Percentiles rank a stretch among this genome's conserved stretches.
These are phyloP conservation scores for Scomber japonicus DNA, from an alignment of 2,113 vertebrate genomes.

Conservation along the genomic window DNA sequence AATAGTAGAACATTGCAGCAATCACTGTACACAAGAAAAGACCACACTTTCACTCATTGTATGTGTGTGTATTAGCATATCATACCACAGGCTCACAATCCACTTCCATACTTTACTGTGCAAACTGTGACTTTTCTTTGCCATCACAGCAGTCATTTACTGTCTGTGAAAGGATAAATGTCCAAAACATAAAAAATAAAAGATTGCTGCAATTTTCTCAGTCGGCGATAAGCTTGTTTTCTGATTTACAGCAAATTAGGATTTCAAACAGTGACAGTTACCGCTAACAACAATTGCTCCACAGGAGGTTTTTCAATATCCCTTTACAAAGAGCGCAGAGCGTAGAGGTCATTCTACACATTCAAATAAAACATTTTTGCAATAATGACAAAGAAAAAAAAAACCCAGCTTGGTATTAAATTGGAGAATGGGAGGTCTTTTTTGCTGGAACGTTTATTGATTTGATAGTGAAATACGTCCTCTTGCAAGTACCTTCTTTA, in stretches of 20 bases:
- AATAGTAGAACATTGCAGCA: not conserved
- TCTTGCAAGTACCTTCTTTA: constrained; percentile 32
- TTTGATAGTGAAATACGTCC: constrained; percentile 68
- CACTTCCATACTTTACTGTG: not conserved
- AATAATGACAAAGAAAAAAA: constrained; percentile 29
- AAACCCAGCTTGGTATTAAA: constrained; percentile 37
- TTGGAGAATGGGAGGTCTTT: constrained; percentile 32
- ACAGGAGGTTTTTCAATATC: constrained; percentile 30
- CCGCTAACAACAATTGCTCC: constrained; percentile 12
- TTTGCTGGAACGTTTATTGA: constrained; percentile 62
- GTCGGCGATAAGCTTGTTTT: constrained; percentile 27
- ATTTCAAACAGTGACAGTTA: constrained; percentile 42
- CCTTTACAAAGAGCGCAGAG: not conserved
- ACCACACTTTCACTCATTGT: not conserved
- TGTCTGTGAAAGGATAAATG: not conserved
- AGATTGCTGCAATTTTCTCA: constrained; percentile 27
- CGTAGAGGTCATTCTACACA: constrained; percentile 29
- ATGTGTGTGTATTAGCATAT: constrained; percentile 15
- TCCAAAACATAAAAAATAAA: constrained; percentile 20
- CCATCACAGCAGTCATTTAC: constrained; percentile 1
- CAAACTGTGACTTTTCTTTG: not conserved
- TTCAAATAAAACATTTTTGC: constrained; percentile 47
- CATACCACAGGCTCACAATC: not conserved
- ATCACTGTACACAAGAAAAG: not conserved
- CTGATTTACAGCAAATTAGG: constrained; percentile 42